Percentiles rank a stretch among this genome's conserved stretches.
Evolutionary conservation across 2,113 vertebrate genomes (phyloP).

Genomic region (Tursiops truncatus): DNA sequence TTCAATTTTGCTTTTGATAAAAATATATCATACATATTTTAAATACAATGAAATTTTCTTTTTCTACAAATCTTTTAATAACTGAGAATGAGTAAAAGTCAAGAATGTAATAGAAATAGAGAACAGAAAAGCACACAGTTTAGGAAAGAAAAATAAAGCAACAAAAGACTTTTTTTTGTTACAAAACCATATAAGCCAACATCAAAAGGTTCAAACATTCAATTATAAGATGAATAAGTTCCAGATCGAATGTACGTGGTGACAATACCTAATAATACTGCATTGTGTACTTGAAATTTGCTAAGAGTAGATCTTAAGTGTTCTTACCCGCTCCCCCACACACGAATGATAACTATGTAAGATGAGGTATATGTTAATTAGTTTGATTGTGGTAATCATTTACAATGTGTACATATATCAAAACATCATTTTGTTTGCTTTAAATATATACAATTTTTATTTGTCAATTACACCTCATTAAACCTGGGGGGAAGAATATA

Average conservation of each 20-base stretch:
- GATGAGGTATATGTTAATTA: neutral
- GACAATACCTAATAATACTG: neutral
- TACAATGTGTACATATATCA: neutral
- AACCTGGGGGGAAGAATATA: neutral
- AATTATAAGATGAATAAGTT: neutral
- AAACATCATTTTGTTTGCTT: neutral
- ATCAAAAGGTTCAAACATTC: neutral
- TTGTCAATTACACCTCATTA: neutral
- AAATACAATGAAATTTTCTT: neutral
- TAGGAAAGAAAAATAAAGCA: neutral
- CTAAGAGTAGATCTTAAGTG: neutral
- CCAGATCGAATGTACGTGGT: neutral
- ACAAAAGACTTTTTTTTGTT: neutral
- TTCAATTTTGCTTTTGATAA: neutral
- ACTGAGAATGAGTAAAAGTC: neutral
- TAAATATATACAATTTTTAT: neutral
- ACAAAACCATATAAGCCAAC: neutral
- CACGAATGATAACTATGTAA: neutral
- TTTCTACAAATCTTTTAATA: neutral
- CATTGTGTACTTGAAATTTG: neutral
- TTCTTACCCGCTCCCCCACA: neutral
- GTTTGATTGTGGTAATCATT: neutral
- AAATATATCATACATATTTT: neutral
- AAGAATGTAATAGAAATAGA: neutral
- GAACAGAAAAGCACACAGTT: neutral